Evolutionary conservation across 2,888 invertebrate species (phyloP), one percentile per base, ranked within the genome.

Genomic region (Pheosia gnoma): DNA sequence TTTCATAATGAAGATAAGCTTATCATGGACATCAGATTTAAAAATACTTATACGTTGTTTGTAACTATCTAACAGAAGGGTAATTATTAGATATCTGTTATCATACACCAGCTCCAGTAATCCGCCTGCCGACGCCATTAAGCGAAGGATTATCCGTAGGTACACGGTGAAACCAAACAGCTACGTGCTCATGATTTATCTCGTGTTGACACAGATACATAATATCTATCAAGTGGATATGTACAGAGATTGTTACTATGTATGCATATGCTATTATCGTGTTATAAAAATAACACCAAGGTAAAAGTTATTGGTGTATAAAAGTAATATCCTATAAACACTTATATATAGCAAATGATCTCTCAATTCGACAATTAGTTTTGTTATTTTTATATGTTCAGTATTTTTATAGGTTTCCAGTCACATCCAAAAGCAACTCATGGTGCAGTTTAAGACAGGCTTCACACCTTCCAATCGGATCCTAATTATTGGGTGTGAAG

Each of bases 141-240:
- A 58, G 64, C 71, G 55, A 63, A 70, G 74, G 76, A 81, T 82
- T 75, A 76, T 62, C 68, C 72, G 72, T 25, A 25, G 25, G 25
- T 75, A 77, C 77, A 74, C 61, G 63, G 66, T 65, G 25, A 59
- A 60, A 63, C 57, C 65, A 75, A 69, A 77, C 71, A 77, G 59
- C 53, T 64, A 61, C 75, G 55, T 72, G 68, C 70, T 66, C 63
- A 67, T 66, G 70, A 67, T 74, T 74, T 77, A 74, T 65, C 51
- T 64, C 51, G 36, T 63, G 65, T 63, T 63, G 61, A 73, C 69
- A 73, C 58, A 63, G 62, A 68, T 67, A 69, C 36, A 67, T 8
- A 65, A 52, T 57, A 59, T 54, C 57, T 63, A 68, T 66, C 57
- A 45, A 60, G 57, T 58, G 63, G 13, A 36, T 56, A 60, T 59